phyloP scores from a whole-genome alignment of 2,888 invertebrate genomes.

The Troilus luridus region DNA sequence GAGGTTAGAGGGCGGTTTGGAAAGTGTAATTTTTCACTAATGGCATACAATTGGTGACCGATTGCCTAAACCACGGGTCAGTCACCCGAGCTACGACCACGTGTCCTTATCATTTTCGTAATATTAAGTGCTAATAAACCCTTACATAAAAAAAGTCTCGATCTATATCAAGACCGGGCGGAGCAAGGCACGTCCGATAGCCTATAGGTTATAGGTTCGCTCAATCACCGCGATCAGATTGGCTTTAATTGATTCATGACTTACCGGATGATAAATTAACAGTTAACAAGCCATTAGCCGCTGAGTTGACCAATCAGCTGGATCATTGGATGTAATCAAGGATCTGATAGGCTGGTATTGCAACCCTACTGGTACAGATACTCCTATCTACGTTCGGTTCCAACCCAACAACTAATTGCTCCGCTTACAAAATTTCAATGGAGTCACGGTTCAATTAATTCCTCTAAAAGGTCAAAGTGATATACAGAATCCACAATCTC shows the following conservation, averaged over 20 bases:
- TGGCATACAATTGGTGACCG: constrained; percentile 41
- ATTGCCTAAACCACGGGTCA: constrained; percentile 31
- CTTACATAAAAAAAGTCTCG: background rate
- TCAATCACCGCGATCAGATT: background rate
- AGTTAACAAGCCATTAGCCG: background rate
- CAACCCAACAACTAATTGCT: background rate
- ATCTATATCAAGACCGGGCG: background rate
- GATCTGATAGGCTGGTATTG: background rate
- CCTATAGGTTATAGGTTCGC: background rate
- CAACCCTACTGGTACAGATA: background rate
- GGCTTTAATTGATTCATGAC: constrained; percentile 6
- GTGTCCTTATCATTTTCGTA: background rate
- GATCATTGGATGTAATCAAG: background rate
- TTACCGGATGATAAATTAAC: background rate
- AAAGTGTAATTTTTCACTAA: constrained; percentile 44
- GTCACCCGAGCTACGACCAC: background rate
- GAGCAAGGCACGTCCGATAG: background rate
- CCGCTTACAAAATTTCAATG: background rate
- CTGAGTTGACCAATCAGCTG: background rate
- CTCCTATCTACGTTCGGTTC: background rate
- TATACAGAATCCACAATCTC: background rate
- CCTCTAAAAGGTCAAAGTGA: background rate
- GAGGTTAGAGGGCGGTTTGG: constrained; percentile 28
- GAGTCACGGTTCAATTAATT: background rate
- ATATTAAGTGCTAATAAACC: background rate